Conservation (phyloP, 1,140 invertebrate genomes). For the Pogonomyrmex barbatus region DNA sequence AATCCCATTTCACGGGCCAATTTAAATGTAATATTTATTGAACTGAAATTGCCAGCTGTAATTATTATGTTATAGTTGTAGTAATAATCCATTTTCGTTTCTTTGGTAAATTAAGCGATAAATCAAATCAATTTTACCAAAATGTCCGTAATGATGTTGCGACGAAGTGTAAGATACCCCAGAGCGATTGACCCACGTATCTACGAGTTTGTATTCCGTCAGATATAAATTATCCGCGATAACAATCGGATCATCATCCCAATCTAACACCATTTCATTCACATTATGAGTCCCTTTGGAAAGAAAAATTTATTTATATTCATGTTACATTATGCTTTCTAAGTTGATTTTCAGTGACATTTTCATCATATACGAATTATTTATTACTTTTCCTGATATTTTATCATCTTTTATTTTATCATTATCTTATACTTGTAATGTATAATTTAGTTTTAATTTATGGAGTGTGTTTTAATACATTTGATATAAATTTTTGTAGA, state of each 20-base stretch:
- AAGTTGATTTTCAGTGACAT: background rate
- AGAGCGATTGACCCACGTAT: constrained; percentile 90
- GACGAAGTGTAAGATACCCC: constrained; percentile 89
- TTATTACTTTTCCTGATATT: background rate
- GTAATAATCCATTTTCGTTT: background rate
- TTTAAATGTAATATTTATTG: constrained; percentile 92
- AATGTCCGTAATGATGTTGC: constrained; percentile 90
- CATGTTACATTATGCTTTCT: background rate
- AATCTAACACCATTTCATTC: constrained; percentile 90
- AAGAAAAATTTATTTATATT: constrained; percentile 60
- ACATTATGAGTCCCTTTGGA: constrained; percentile 92
- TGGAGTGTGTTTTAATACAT: too few species aligned
- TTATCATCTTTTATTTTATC: background rate
- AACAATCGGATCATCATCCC: constrained; percentile 91
- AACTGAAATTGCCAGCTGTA: constrained; percentile 93
- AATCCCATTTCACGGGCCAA: constrained; percentile 93
- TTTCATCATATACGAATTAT: background rate
- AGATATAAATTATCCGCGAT: constrained; percentile 92
- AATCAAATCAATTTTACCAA: constrained; percentile 84
- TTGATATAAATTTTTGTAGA: too few species aligned
- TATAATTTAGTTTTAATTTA: too few species aligned
- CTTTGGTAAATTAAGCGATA: background rate
- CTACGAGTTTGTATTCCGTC: constrained; percentile 92
- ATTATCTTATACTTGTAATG: too few species aligned
- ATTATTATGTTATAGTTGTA: constrained; percentile 71